Base-by-base conservation (phyloP, 2,888 invertebrate genomes). In the Tetragonisca angustula region DNA sequence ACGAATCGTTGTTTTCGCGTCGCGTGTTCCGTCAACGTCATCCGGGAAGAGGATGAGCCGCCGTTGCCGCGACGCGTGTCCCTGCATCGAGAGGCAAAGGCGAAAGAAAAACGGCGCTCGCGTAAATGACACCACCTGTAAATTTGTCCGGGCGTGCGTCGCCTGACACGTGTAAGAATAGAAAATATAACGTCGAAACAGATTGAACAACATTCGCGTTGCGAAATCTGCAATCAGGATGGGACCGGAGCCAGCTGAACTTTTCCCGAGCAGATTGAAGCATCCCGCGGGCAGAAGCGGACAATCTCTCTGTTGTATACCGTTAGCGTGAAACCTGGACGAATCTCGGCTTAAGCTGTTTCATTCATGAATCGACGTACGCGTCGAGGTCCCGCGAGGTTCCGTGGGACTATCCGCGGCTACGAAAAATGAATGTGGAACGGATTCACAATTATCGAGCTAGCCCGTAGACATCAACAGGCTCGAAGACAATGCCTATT, bases 401-500 rank as follows among this genome's bases (percentile, higher is more conserved):
- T 56, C 56, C 78, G 75, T 67, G 76, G 62, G 83, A 83, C 24
- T 49, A 75, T 76, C 74, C 79, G 36, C 32, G 19, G 13, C 1
- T 56, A 70, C 52, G 36, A 68, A 71, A 81, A 68, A 79, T 67
- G 85, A 52, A 84, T 81, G 59, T 79, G 79, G 81, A 85, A 81
- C 85, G 81, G 85, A 79, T 79, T 81, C 78, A 70, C 78, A 81
- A 85, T 85, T 83, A 87, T 79, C 78, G 70, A 75, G 79, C 70
- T 78, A 76, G 43, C 56, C 76, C 61, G 75, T 75, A 75, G 72
- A 67, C 64, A 64, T 65, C 50, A 76, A 61, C 70, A 54, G 54
- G 72, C 75, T 61, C 73, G 43, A 67, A 68, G 87, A 89, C 90
- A 88, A 89, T 88, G 68, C 83, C 79, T 70, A 89, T 89, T 90